Evolutionary conservation across 2,888 invertebrate species (phyloP), one percentile per base, ranked within the genome.

Genomic region (Caenorhabditis angaria): DNA sequence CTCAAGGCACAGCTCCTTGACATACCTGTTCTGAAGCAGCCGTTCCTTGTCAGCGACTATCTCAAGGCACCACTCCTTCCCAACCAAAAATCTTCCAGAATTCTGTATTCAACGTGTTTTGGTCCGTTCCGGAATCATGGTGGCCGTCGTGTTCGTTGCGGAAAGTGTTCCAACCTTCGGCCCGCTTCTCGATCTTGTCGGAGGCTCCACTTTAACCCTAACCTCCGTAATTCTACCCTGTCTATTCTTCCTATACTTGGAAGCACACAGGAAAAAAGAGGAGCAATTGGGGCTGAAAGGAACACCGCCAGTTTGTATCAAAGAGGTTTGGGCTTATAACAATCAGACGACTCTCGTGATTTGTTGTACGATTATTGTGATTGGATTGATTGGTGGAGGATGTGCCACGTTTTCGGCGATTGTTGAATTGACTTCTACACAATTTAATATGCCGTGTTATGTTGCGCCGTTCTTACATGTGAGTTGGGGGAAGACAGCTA

Each of bases 101-200:
- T 82, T 82, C 55, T 66, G 80, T 56, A 54, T 74, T 50, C 76
- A 82, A 61, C 77, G 85, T 25, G 80, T 82, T 6, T 18, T 80
- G 27, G 77, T 83, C 55, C 80, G 85, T 47, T 78, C 78, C 14
- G 66, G 70, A 20, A 80, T 84, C 63, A 77, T 84, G 81, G 70
- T 76, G 28, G 73, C 79, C 14, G 82, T 83, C 18, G 84, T 82
- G 5, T 76, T 85, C 29, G 84, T 85, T 8, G 85, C 85, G 24
- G 84, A 84, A 60, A 80, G 81, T n/a, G 77, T 85, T n/a, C 85
- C 85, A 14, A 83, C 80, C 27, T 85, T 85, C 57, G 85, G 85
- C 1, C 84, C 84, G 3, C 75, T 85, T 20, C 77, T 85, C 12
- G 84, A 85, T 66, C 67, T 85, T 18, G 85, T 85, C 41, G 78